Evolutionary conservation across 1,140 invertebrate genomes (phyloP).

Genomic region (Heliconius nattereri): DNA sequence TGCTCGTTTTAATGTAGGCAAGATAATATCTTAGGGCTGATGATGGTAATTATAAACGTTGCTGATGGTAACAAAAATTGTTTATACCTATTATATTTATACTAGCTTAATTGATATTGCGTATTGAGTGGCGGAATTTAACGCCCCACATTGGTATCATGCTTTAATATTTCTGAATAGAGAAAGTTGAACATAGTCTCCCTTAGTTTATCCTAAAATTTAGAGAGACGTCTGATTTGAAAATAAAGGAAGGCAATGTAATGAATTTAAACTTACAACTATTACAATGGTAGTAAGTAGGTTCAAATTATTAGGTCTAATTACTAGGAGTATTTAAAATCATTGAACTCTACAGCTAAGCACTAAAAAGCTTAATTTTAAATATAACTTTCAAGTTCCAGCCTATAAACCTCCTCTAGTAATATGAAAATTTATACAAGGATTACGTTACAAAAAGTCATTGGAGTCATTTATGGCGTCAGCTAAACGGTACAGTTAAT

Average conservation of each 20-base stretch:
- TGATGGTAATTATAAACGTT: background rate
- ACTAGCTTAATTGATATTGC: background rate
- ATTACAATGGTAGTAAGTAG: no score
- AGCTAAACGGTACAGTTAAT: conserved; percentile 73
- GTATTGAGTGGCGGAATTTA: background rate
- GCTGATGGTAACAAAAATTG: background rate
- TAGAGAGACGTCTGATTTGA: no score
- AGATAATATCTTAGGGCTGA: background rate
- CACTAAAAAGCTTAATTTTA: background rate
- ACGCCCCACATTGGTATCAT: no score
- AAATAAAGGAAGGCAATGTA: no score
- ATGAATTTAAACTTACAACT: no score
- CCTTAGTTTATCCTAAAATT: no score
- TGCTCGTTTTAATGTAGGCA: conserved; percentile 27
- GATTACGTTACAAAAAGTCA: conserved; percentile 31
- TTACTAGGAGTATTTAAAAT: no score
- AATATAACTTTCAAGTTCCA: background rate
- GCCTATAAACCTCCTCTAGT: background rate
- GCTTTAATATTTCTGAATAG: no score
- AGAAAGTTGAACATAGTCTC: no score
- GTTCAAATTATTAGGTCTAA: no score
- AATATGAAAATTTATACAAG: conserved; percentile 1
- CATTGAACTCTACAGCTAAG: no score
- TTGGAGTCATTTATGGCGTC: conserved; percentile 58
- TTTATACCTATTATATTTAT: background rate